Evolutionary conservation across 2,113 vertebrate species (phyloP), one percentile per base, ranked within the genome.

Genomic region (Willisornis vidua): DNA sequence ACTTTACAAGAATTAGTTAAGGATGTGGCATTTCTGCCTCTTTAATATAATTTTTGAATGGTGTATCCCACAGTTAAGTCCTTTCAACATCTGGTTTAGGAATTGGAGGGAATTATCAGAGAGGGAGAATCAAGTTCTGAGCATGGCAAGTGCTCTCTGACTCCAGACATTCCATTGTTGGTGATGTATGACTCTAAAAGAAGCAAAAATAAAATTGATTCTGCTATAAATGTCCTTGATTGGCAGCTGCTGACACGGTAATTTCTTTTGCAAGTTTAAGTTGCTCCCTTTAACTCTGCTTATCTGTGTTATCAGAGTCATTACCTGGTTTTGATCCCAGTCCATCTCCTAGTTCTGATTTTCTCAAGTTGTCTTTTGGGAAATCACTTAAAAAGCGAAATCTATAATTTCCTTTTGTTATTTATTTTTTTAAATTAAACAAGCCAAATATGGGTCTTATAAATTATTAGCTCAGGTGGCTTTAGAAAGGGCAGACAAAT

Each of bases 141-240:
- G 67, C 37, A 12, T 9, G 57, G 46, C 78, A 81, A 59, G 54
- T 35, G 61, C 58, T 79, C 63, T 55, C 46, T 39, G 57, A 55
- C 89, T 96, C 51, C 83, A 92, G 83, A 71, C 87, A 57, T 88
- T 88, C 78, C 81, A 71, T 76, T 90, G 66, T 1, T 66, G 84
- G 71, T 6, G 4, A 87, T 66, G 75, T 76, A 51, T 76, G 79
- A 35, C 74, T 95, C 62, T 57, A 76, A 95, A 94, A 95, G 71
- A 66, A 91, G 70, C 54, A 80, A 51, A 19, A 93, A 77, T 89
- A 77, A 82, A 82, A 87, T 74, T 14, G 2, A 45, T 77, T 94
- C 51, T 94, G 16, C 70, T 94, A 67, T 78, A 80, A 93, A 86
- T 67, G 48, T 41, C 73, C 35, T 67, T 75, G 80, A 92, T 61